Evolutionary conservation across 2,888 invertebrate genomes (phyloP).

Genomic region (Agriotes lineatus): DNA sequence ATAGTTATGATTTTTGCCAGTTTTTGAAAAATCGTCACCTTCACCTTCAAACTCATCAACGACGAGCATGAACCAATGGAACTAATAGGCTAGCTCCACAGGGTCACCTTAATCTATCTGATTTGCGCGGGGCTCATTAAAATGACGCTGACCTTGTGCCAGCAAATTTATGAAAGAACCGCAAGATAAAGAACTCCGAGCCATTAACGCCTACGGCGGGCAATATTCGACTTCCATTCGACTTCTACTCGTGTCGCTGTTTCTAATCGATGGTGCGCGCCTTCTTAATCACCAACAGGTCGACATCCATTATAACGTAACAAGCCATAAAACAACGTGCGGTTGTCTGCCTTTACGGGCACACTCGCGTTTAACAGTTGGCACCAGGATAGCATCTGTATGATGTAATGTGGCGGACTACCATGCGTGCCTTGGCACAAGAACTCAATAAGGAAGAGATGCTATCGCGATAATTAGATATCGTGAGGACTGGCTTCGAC

Average conservation of each 20-base stretch:
- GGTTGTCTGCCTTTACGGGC: slow-evolving; percentile 17
- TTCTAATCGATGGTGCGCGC: slow-evolving; percentile 15
- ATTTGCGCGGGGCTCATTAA: not conserved
- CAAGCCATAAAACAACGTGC: slow-evolving; percentile 14
- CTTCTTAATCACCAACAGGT: slow-evolving; percentile 17
- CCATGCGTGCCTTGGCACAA: slow-evolving; percentile 13
- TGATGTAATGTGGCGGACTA: slow-evolving; percentile 8
- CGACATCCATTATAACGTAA: slow-evolving; percentile 18
- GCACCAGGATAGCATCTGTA: slow-evolving; percentile 8
- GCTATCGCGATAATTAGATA: slow-evolving; percentile 25
- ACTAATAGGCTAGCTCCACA: not conserved
- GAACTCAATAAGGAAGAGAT: slow-evolving; percentile 31
- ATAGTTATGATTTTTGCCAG: no score
- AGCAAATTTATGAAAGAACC: slow-evolving; percentile 17
- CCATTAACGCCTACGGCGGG: slow-evolving; percentile 13
- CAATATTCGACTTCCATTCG: slow-evolving; percentile 10
- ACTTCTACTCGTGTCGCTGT: slow-evolving; percentile 6
- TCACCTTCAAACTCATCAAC: no score
- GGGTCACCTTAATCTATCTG: not conserved
- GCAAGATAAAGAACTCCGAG: not conserved
- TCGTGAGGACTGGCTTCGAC: slow-evolving; percentile 19
- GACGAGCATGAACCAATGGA: no score
- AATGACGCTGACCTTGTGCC: not conserved
- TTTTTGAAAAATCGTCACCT: no score
- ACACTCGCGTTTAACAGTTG: slow-evolving; percentile 2